These are phyloP conservation scores for Rattus rattus DNA, from an alignment of 2,113 vertebrate genomes.

Conservation along the genomic window DNA sequence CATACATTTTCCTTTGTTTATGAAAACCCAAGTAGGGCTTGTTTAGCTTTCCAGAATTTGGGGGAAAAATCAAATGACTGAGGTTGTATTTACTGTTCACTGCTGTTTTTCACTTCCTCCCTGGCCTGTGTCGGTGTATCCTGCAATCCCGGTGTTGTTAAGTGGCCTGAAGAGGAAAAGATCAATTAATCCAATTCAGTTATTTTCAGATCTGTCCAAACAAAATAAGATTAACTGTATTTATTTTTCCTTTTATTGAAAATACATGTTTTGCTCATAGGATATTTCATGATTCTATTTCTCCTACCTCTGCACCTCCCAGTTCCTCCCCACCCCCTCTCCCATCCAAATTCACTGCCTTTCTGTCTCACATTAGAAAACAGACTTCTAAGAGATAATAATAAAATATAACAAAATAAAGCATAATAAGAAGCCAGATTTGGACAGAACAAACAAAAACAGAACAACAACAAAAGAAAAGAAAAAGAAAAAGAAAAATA, in stretches of 20 bases:
- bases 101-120: neutral
- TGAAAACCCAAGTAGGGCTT: constrained; percentile 37
- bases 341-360: neutral
- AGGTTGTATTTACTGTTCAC: constrained; percentile 52
- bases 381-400: neutral
- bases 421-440: neutral
- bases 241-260: neutral
- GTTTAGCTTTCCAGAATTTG: constrained; percentile 52
- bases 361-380: neutral
- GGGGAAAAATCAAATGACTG: constrained; percentile 53
- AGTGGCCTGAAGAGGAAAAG: neutral
- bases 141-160: neutral
- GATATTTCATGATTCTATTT: neutral
- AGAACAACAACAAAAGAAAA: neutral
- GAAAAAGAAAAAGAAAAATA: neutral
- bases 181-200: constrained; percentile 18
- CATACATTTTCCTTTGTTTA: constrained; percentile 57
- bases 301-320: neutral
- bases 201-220: constrained; percentile 21
- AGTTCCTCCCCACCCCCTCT: neutral
- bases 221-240: constrained; percentile 24
- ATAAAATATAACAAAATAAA: neutral
- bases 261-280: neutral
- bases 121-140: neutral
- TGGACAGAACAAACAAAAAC: neutral